Conservation (phyloP, 2,113 vertebrate genomes). For the Mesembrinibis cayennensis region DNA sequence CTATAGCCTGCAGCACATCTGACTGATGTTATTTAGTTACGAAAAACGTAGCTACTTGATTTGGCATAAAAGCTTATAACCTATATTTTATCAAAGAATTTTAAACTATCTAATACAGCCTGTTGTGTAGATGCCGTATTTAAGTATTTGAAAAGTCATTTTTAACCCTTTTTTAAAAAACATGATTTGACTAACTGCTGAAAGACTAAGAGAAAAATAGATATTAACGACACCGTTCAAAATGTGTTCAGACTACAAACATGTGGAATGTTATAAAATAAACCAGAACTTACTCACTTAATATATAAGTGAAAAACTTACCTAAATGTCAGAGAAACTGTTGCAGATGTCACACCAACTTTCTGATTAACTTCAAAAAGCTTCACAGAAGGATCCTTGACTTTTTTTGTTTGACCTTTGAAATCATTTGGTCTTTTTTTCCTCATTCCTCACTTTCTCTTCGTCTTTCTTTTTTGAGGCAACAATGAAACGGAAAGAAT, state of each 20-base stretch:
- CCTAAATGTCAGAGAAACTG: not conserved
- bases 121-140: accelerated
- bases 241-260: not conserved
- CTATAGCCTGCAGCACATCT: not conserved
- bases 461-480: not conserved
- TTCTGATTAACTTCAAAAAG: not conserved
- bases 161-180: not conserved
- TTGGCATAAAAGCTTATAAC: not conserved
- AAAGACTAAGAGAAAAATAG: not conserved
- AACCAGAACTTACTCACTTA: not conserved
- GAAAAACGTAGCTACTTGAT: not conserved
- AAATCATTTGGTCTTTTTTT: not conserved
- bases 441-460: not conserved
- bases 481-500: not conserved
- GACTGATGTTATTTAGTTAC: not conserved
- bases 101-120: not conserved
- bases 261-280: not conserved
- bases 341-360: conserved; percentile 1
- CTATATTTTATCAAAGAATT: not conserved
- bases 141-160: not conserved
- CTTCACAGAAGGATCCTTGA: not conserved
- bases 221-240: not conserved
- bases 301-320: not conserved
- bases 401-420: conserved; percentile 17
- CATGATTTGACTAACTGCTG: not conserved